A percentile compares a stretch with the other conserved stretches of the same genome.
These are phyloP conservation scores for Stichopus chloronotus DNA, from an alignment of 35 echinoderm and acorn worm species.

Conservation along the genomic window DNA sequence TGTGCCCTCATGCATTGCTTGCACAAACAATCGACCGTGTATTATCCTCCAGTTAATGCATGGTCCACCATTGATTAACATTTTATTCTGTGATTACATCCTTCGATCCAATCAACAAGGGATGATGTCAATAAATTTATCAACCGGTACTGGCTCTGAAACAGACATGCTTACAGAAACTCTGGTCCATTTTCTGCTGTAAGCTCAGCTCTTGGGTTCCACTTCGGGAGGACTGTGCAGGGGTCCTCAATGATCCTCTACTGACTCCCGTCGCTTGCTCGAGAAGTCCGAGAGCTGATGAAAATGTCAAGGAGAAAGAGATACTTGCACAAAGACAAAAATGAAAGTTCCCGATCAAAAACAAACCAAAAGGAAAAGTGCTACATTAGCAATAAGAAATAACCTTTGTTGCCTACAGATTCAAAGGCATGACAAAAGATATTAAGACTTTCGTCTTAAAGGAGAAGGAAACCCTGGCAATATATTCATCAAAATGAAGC, in stretches of 20 bases:
- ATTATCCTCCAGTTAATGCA: too few species aligned
- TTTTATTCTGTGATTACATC: too few species aligned
- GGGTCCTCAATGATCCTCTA: conserved; percentile 36
- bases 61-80: too few species aligned
- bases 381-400: too few species aligned
- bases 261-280: conserved; percentile 72
- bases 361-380: neutral
- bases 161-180: neutral
- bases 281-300: conserved; percentile 71
- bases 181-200: conserved; percentile 58
- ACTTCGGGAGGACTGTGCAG: neutral
- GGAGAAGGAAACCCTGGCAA: too few species aligned
- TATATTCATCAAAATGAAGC: too few species aligned
- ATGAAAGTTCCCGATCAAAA: neutral
- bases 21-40: too few species aligned
- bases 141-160: too few species aligned
- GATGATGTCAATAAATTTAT: too few species aligned
- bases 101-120: too few species aligned
- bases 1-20: too few species aligned
- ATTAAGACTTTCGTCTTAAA: too few species aligned
- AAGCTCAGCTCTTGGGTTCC: conserved; percentile 36
- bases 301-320: conserved; percentile 29
- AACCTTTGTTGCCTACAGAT: neutral
- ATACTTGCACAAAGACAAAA: neutral
- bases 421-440: neutral